These are phyloP conservation scores for Calameuta pallipes DNA, from an alignment of 2,888 invertebrate species.

Conservation along the genomic window DNA sequence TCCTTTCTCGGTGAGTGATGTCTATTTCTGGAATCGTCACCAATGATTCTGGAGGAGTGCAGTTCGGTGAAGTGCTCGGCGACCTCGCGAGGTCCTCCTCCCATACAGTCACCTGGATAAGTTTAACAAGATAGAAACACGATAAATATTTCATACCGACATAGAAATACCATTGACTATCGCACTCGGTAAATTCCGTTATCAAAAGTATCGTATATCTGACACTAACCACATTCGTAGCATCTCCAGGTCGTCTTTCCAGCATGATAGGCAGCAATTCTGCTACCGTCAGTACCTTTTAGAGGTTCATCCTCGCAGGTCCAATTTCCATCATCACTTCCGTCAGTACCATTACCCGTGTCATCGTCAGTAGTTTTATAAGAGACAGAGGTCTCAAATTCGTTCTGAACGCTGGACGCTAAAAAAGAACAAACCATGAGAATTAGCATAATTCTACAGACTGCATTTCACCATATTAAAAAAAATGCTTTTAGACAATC, in stretches of 20 bases:
- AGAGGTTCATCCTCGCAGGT: constrained; percentile 61
- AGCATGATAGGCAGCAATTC: constrained; percentile 62
- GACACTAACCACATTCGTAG: constrained; percentile 59
- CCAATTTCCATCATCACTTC: constrained; percentile 62
- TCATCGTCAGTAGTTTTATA: constrained; percentile 57
- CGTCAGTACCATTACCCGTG: constrained; percentile 58
- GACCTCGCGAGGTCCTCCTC: constrained; percentile 57
- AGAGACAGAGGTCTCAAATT: constrained; percentile 62
- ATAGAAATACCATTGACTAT: neutral
- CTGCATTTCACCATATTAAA: neutral
- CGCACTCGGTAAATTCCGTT: neutral
- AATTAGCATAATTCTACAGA: neutral
- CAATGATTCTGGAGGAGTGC: constrained; percentile 53
- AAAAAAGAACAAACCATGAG: neutral
- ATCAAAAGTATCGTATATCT: neutral
- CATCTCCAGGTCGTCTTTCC: constrained; percentile 61
- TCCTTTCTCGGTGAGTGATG: constrained; percentile 52
- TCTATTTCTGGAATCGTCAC: constrained; percentile 49
- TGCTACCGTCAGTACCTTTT: constrained; percentile 62
- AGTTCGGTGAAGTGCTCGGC: constrained; percentile 61
- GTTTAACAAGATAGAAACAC: neutral
- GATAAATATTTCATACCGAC: neutral
- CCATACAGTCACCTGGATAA: constrained; percentile 56
- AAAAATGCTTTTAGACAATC: constrained; percentile 39
- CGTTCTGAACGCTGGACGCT: constrained; percentile 64